phyloP scores from a whole-genome alignment of 2,797 vertebrate species.

The Rhabdomys pumilio region DNA sequence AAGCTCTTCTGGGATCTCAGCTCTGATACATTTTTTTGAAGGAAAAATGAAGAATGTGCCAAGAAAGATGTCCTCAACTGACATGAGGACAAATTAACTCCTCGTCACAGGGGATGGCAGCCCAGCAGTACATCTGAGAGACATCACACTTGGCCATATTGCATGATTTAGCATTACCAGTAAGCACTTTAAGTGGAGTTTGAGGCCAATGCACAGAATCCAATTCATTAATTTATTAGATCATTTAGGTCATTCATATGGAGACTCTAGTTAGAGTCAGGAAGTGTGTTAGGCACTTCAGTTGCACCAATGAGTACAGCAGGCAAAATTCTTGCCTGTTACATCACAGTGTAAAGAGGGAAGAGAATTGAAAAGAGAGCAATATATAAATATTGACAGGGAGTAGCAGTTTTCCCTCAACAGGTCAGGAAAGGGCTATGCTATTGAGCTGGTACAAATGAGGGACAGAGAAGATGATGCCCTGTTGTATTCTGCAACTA shows the following conservation, averaged over 20 bases:
- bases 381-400: neutral
- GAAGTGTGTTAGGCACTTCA: neutral
- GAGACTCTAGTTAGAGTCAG: neutral
- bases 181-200: neutral
- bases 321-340: neutral
- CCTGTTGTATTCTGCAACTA: neutral
- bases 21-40: conserved; percentile 73
- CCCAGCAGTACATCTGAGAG: neutral
- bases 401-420: neutral
- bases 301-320: neutral
- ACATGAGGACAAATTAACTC: conserved; percentile 52
- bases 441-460: neutral
- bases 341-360: neutral
- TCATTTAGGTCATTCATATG: neutral
- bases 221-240: neutral
- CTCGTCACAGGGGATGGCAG: neutral
- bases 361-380: neutral
- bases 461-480: neutral
- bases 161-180: neutral
- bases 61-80: conserved; percentile 70
- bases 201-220: neutral
- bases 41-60: conserved; percentile 59
- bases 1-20: conserved; percentile 68
- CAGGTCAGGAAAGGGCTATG: neutral
- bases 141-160: neutral